Conservation (phyloP, 2,888 invertebrate species). For the Heliconius charithonia region DNA sequence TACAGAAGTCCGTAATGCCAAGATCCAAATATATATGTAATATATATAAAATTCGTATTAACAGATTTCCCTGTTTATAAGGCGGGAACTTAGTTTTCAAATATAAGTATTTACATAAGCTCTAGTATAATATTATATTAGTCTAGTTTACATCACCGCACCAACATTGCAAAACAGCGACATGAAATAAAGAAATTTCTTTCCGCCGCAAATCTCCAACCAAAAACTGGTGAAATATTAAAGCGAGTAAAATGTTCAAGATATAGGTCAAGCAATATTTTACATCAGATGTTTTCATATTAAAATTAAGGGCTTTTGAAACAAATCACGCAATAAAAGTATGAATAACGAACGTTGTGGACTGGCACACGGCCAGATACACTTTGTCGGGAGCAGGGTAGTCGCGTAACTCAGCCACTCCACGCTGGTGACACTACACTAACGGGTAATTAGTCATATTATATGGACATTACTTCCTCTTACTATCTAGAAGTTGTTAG, state of each 20-base stretch:
- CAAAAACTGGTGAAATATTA: constrained; percentile 5
- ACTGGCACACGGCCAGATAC: constrained; percentile 25
- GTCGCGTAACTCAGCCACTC: constrained; percentile 10
- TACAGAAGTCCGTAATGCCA: no score
- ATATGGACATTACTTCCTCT: not conserved
- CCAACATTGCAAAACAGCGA: not conserved
- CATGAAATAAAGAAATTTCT: constrained; percentile 10
- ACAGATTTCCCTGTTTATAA: no score
- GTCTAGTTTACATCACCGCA: not conserved
- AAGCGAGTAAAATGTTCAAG: constrained; percentile 9
- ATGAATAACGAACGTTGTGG: constrained; percentile 12
- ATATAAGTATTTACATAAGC: not conserved
- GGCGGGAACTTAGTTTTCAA: not conserved
- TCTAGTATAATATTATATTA: not conserved
- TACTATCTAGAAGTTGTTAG: not conserved
- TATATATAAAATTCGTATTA: no score
- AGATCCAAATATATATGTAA: no score
- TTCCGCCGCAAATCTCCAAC: not conserved
- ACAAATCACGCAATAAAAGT: constrained; percentile 31
- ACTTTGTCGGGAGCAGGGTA: constrained; percentile 8
- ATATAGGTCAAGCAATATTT: constrained; percentile 23
- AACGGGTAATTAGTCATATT: not conserved
- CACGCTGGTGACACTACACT: constrained; percentile 1
- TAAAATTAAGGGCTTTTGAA: constrained; percentile 27
- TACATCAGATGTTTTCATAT: constrained; percentile 30